phyloP scores from a whole-genome alignment of 2,888 invertebrate species.

The Xanthostigma xanthostigma region DNA sequence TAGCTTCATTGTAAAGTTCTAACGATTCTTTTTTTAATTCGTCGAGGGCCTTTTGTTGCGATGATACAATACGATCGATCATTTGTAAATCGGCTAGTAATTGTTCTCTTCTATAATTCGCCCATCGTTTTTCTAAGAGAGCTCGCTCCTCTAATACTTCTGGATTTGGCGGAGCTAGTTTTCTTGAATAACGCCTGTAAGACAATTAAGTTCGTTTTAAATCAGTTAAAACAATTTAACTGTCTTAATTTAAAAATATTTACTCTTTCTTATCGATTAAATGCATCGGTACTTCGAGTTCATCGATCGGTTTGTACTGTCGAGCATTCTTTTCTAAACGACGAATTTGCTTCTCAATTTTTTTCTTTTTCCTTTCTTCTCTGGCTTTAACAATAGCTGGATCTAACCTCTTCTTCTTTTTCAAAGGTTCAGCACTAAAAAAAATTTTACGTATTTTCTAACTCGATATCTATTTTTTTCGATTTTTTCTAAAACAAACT shows the following conservation, averaged over 20 bases:
- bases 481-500: background rate
- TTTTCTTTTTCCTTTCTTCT: conserved; percentile 68
- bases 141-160: conserved; percentile 49
- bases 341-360: conserved; percentile 75
- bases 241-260: conserved; percentile 14
- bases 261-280: conserved; percentile 51
- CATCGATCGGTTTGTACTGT: conserved; percentile 81
- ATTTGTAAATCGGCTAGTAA: conserved; percentile 47
- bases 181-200: conserved; percentile 36
- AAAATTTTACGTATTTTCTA: background rate
- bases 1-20: conserved; percentile 74
- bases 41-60: conserved; percentile 65
- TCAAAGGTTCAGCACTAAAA: conserved; percentile 70
- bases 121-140: conserved; percentile 60
- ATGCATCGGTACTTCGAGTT: conserved; percentile 58
- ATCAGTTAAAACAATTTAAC: conserved; percentile 2
- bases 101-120: conserved; percentile 47
- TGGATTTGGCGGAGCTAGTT: conserved; percentile 30
- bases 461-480: background rate
- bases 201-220: conserved; percentile 4
- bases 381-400: conserved; percentile 64
- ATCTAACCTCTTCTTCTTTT: conserved; percentile 78
- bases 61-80: conserved; percentile 48
- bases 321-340: conserved; percentile 63
- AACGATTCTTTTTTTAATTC: conserved; percentile 69